A percentile compares a stretch with the other conserved stretches of the same genome.
Conservation (phyloP, 2,113 vertebrate genomes). For the Hyperopisus bebe region DNA sequence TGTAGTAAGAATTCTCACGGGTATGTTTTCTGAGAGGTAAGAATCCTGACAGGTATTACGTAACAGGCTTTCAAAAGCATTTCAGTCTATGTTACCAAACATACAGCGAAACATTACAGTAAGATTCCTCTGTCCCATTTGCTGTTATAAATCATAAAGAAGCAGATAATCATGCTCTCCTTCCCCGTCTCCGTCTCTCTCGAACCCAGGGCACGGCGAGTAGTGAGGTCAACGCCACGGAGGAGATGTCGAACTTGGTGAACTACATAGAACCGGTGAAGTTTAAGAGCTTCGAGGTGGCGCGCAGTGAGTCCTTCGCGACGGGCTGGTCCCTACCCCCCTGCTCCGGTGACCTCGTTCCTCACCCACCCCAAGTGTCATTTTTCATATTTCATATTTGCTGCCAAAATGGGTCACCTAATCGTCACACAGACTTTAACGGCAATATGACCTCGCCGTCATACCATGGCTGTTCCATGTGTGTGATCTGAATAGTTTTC, state of each 20-base stretch:
- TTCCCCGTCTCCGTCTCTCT: neutral
- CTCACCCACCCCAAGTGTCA: neutral
- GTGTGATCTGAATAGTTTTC: neutral
- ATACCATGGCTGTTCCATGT: neutral
- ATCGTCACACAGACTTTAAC: neutral
- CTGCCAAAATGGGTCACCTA: neutral
- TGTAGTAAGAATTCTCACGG: neutral
- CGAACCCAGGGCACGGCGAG: slow-evolving; percentile 73
- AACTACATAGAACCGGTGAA: slow-evolving; percentile 87
- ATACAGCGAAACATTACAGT: neutral
- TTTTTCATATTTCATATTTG: neutral
- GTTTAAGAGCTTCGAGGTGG: slow-evolving; percentile 78
- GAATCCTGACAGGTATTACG: neutral
- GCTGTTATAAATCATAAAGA: neutral
- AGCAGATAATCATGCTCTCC: neutral
- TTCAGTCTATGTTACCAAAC: neutral
- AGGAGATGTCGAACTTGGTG: slow-evolving; percentile 85
- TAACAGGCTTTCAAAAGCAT: neutral
- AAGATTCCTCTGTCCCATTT: neutral
- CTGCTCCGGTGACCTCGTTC: neutral
- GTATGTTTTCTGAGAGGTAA: neutral
- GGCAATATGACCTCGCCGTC: neutral
- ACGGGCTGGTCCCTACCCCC: neutral
- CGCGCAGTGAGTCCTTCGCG: slow-evolving; percentile 65
- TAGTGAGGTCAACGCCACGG: slow-evolving; percentile 82